Evolutionary conservation across 2,888 invertebrate genomes (phyloP).

Genomic region (Aphidoletes aphidimyza): DNA sequence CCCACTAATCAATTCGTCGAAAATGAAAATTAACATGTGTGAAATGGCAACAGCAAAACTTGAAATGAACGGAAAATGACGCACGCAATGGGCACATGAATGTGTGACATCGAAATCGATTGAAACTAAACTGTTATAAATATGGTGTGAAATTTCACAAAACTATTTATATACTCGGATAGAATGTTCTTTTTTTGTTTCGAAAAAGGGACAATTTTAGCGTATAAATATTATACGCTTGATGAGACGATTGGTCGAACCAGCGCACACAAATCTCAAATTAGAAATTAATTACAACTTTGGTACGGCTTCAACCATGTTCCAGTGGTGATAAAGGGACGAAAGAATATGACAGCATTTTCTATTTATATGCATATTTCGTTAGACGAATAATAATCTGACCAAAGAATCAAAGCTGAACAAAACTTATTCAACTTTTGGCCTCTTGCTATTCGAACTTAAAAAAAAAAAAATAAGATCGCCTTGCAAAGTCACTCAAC

Average conservation of each 20-base stretch:
- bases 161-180: neutral
- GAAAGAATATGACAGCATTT: neutral
- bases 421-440: neutral
- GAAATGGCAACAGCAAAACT: no score
- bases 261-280: neutral
- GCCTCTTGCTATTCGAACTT: neutral
- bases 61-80: neutral
- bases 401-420: neutral
- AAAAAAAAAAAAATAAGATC: neutral
- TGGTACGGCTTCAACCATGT: neutral
- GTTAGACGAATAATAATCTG: neutral
- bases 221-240: conserved; percentile 29
- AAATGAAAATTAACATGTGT: no score
- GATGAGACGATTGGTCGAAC: neutral
- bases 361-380: neutral
- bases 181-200: neutral
- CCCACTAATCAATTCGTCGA: no score
- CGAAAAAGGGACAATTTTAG: neutral
- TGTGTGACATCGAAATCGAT: no score
- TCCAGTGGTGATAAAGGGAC: neutral
- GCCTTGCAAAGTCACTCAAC: neutral
- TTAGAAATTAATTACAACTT: conserved; percentile 48
- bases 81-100: no score
- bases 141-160: no score
- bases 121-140: no score